phyloP scores from a whole-genome alignment of 2,797 vertebrate genomes.

The Mallotus villosus region DNA sequence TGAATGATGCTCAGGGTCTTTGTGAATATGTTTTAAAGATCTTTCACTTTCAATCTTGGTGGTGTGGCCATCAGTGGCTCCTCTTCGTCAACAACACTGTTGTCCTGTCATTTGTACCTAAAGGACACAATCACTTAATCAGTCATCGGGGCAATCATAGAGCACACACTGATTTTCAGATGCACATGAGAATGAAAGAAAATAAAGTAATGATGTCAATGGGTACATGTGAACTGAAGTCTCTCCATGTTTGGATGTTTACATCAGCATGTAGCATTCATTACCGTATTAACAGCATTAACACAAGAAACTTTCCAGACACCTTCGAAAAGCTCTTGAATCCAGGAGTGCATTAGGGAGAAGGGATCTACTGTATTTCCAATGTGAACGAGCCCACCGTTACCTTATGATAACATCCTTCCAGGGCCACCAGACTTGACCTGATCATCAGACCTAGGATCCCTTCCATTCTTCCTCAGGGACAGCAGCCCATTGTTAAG shows the following conservation, averaged over 20 bases:
- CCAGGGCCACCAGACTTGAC: slow-evolving; percentile 69
- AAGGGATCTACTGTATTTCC: neutral
- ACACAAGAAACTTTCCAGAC: too few species aligned
- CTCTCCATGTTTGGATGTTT: too few species aligned
- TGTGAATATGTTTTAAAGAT: slow-evolving; percentile 64
- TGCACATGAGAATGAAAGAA: slow-evolving; percentile 31
- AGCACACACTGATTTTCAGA: slow-evolving; percentile 52
- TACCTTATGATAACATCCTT: slow-evolving; percentile 46
- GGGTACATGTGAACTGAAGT: neutral
- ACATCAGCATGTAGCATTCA: too few species aligned
- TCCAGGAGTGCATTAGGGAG: neutral
- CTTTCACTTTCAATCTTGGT: slow-evolving; percentile 66
- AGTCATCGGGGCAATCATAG: slow-evolving; percentile 61
- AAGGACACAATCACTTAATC: slow-evolving; percentile 66
- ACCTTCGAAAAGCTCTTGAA: too few species aligned
- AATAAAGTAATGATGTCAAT: neutral
- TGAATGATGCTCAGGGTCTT: slow-evolving; percentile 65
- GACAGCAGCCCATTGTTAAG: slow-evolving; percentile 69
- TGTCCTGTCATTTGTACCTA: slow-evolving; percentile 56
- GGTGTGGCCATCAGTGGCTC: slow-evolving; percentile 62
- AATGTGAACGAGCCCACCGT: slow-evolving; percentile 39
- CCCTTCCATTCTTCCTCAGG: slow-evolving; percentile 68
- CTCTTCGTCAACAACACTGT: slow-evolving; percentile 55
- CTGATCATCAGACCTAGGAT: slow-evolving; percentile 58
- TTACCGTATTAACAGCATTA: too few species aligned